These are phyloP conservation scores for Mylabris sibirica DNA, from an alignment of 2,888 invertebrate genomes.

Conservation along the genomic window DNA sequence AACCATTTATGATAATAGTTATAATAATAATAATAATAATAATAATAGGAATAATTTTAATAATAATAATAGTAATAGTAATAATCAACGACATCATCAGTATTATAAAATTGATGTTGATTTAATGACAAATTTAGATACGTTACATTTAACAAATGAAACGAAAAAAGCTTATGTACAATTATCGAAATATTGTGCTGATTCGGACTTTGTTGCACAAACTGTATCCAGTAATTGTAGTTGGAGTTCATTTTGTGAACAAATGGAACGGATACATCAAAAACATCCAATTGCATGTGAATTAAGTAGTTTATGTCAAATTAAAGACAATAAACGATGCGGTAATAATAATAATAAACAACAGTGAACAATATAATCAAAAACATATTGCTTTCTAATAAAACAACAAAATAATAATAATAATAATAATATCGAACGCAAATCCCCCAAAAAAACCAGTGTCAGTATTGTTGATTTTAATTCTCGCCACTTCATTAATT, in stretches of 20 bases:
- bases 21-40: not conserved
- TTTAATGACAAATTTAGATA: constrained; percentile 16
- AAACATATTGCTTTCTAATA: not conserved
- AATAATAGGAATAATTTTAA: not conserved
- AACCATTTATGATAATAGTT: constrained; percentile 16
- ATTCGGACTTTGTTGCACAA: constrained; percentile 28
- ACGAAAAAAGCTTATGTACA: constrained; percentile 18
- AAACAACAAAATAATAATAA: constrained; percentile 15
- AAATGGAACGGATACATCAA: constrained; percentile 33
- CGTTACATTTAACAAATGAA: constrained; percentile 15
- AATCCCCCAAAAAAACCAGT: constrained; percentile 14
- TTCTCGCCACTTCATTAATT: not conserved
- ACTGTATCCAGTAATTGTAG: constrained; percentile 18
- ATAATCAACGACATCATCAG: constrained; percentile 13
- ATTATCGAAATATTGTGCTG: constrained; percentile 30
- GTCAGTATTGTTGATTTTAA: constrained; percentile 33
- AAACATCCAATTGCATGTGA: constrained; percentile 33
- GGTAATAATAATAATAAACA: not conserved
- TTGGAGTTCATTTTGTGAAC: constrained; percentile 32
- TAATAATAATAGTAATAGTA: not conserved
- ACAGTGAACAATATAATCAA: constrained; percentile 19
- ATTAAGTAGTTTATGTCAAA: constrained; percentile 33
- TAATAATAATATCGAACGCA: not conserved
- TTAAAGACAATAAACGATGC: constrained; percentile 28
- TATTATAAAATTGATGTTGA: constrained; percentile 17